Conservation (phyloP, 2,113 vertebrate species). For the Proterorhinus semilunaris region DNA sequence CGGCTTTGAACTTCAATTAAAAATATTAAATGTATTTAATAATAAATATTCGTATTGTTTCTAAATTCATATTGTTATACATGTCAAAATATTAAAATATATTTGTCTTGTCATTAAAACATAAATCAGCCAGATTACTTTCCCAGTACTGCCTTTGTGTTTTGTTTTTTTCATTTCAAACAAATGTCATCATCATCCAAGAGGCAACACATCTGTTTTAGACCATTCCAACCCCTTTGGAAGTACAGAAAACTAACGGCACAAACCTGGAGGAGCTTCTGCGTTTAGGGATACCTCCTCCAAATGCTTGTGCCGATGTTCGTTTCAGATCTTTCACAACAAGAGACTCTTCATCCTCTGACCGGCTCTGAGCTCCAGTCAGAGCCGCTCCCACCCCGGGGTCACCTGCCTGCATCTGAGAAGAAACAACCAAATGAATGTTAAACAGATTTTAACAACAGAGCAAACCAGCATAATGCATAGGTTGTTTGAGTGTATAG, state of each 20-base stretch:
- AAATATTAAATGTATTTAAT: not conserved
- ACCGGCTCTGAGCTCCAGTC: constrained; percentile 83
- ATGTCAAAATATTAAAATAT: no score
- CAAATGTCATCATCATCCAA: no score
- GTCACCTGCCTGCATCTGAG: constrained; percentile 75
- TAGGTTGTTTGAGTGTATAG: not conserved
- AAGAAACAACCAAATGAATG: not conserved
- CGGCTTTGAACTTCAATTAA: not conserved
- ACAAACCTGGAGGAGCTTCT: constrained; percentile 92
- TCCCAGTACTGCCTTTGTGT: no score
- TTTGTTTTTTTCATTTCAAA: no score
- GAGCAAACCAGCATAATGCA: not conserved
- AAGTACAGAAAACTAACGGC: not conserved
- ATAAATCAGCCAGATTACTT: no score
- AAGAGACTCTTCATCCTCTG: constrained; percentile 88
- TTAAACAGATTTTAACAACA: not conserved
- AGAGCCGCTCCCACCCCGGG: constrained; percentile 77
- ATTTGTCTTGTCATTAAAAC: no score
- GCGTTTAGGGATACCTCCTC: constrained; percentile 86
- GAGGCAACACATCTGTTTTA: no score
- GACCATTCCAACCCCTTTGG: no score
- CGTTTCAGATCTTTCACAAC: constrained; percentile 84
- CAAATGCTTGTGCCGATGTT: constrained; percentile 81
- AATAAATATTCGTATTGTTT: no score
- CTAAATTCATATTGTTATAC: no score